Evolutionary conservation across 2,113 vertebrate species (phyloP).

Genomic region (Podocnemis expansa): DNA sequence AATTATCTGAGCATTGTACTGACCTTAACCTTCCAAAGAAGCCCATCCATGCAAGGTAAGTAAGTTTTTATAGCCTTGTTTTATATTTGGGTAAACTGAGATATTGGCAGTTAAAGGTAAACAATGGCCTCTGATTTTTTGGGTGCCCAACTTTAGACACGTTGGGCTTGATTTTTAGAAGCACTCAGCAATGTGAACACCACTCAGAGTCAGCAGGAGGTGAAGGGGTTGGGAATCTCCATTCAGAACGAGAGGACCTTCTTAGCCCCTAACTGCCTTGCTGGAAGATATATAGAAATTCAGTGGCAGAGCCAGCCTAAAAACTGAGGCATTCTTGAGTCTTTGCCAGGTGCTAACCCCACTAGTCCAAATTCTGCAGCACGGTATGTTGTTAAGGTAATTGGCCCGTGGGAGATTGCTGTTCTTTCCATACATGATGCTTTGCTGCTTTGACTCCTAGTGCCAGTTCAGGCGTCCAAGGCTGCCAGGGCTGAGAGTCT

Average conservation of each 20-base stretch:
- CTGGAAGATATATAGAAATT: neutral
- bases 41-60: neutral
- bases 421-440: neutral
- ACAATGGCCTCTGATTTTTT: neutral
- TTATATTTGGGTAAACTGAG: slow-evolving; percentile 38
- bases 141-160: neutral
- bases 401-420: neutral
- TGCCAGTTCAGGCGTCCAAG: neutral
- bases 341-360: neutral
- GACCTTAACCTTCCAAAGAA: neutral
- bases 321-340: neutral
- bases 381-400: neutral
- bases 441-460: neutral
- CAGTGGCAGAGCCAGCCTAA: neutral
- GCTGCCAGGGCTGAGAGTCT: neutral
- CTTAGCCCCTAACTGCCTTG: neutral
- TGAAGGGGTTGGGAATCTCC: neutral
- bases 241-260: neutral
- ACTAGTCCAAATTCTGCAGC: neutral
- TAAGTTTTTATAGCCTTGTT: neutral
- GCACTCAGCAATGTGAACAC: neutral
- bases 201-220: neutral
- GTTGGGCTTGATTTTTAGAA: neutral
- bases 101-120: neutral
- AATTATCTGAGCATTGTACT: rapidly evolving